Base-by-base conservation (phyloP, 1,140 invertebrate species). In the Saxidomus purpurata region DNA sequence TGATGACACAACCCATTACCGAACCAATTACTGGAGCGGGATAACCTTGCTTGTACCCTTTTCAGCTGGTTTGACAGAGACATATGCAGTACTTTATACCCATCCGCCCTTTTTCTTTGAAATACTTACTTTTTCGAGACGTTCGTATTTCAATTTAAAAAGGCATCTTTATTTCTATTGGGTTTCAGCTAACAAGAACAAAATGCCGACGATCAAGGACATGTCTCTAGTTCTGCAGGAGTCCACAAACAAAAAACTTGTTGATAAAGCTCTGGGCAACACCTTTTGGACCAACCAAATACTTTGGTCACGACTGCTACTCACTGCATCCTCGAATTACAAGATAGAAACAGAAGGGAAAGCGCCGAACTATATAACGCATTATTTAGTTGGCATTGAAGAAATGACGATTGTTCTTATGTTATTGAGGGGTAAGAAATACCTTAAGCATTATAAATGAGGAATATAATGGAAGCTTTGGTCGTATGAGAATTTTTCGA, bases 101-200 rank as follows among this genome's bases (percentile, higher is more conserved):
- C n/a, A n/a, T n/a, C n/a, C n/a, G n/a, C n/a, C n/a, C n/a, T n/a
- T n/a, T n/a, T n/a, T n/a, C n/a, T n/a, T n/a, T n/a, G n/a, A n/a
- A n/a, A n/a, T n/a, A n/a, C n/a, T n/a, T n/a, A n/a, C n/a, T n/a
- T n/a, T n/a, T n/a, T n/a, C n/a, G n/a, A n/a, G n/a, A n/a, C n/a
- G n/a, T n/a, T n/a, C n/a, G n/a, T n/a, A n/a, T n/a, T n/a, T n/a
- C n/a, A n/a, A n/a, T n/a, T n/a, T n/a, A n/a, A n/a, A n/a, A n/a
- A n/a, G n/a, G n/a, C n/a, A n/a, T 67, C 25, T 67, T 67, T 25
- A 28, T 67, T 67, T 28, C 61, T 36, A n/a, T 67, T 67, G n/a
- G 11, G 1, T 71, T 71, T 38, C 34, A 71, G 67, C 67, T 1
- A 71, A 31, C 15, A 15, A 8, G 2, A 34, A 38, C 1, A 36